phyloP scores from a whole-genome alignment of 2,888 invertebrate species.

The Drosophila algonquin region DNA sequence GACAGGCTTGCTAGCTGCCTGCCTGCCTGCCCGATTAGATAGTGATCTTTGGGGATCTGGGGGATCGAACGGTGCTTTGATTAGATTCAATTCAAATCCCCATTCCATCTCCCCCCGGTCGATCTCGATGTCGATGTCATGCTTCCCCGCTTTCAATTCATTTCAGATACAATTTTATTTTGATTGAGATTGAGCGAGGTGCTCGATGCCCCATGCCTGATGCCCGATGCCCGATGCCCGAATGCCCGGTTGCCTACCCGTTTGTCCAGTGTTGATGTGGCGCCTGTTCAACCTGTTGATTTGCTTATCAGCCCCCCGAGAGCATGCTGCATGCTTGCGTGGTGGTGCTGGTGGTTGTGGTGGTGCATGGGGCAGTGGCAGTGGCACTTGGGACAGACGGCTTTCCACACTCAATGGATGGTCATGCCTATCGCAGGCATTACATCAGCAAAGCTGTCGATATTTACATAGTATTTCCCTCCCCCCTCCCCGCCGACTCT shows the following conservation, averaged over 20 bases:
- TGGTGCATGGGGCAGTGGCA: background rate
- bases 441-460: constrained; percentile 67
- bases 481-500: background rate
- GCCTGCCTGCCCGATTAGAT: constrained; percentile 51
- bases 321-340: background rate
- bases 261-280: constrained; percentile 60
- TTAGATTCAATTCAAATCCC: constrained; percentile 56
- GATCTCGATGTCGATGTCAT: constrained; percentile 1
- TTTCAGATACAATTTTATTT: constrained; percentile 54
- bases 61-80: constrained; percentile 67
- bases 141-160: constrained; percentile 36
- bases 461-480: constrained; percentile 60
- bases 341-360: background rate
- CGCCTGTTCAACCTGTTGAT: constrained; percentile 74
- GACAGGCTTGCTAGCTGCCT: constrained; percentile 43
- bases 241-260: constrained; percentile 51
- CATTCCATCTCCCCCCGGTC: constrained; percentile 1
- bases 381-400: constrained; percentile 25
- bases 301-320: constrained; percentile 62
- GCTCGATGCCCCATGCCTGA: constrained; percentile 9
- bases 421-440: constrained; percentile 62
- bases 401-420: constrained; percentile 54
- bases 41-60: constrained; percentile 55
- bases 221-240: background rate
- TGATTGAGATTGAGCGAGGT: constrained; percentile 57